Conservation (phyloP, 2,888 invertebrate species). For the Abscondita cerata region DNA sequence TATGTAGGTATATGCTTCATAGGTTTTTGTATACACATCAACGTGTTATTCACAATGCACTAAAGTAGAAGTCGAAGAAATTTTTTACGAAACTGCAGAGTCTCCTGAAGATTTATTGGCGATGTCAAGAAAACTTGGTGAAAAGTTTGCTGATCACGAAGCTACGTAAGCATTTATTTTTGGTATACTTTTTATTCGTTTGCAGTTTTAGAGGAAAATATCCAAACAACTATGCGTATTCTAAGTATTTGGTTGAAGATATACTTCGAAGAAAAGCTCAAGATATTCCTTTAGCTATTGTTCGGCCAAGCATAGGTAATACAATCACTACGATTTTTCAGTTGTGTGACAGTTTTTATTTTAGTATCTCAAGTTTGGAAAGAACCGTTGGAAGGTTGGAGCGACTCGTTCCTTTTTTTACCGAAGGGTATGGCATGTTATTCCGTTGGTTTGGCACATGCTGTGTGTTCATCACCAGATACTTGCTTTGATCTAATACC, state of each 20-base stretch:
- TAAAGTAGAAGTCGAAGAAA: background rate
- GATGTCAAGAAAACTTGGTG: background rate
- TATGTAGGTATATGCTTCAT: too few relatives aligned
- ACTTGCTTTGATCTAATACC: background rate
- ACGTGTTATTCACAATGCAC: background rate
- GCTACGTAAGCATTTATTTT: too few relatives aligned
- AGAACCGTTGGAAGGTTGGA: constrained; percentile 12
- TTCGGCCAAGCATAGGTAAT: background rate
- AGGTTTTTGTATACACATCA: too few relatives aligned
- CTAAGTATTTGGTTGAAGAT: background rate
- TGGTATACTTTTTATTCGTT: background rate
- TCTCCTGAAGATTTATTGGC: background rate
- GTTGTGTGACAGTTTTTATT: too few relatives aligned
- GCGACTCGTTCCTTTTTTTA: background rate
- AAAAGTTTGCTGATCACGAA: background rate
- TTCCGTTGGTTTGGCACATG: background rate
- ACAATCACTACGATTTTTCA: too few relatives aligned
- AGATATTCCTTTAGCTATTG: background rate
- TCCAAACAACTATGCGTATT: background rate
- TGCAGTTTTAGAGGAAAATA: background rate
- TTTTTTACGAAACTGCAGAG: background rate
- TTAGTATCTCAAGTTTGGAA: background rate
- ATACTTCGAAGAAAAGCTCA: background rate
- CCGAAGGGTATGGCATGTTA: background rate
- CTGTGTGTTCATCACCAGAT: background rate